Conservation (phyloP, 2,113 vertebrate genomes). For the Spheniscus mendiculus region DNA sequence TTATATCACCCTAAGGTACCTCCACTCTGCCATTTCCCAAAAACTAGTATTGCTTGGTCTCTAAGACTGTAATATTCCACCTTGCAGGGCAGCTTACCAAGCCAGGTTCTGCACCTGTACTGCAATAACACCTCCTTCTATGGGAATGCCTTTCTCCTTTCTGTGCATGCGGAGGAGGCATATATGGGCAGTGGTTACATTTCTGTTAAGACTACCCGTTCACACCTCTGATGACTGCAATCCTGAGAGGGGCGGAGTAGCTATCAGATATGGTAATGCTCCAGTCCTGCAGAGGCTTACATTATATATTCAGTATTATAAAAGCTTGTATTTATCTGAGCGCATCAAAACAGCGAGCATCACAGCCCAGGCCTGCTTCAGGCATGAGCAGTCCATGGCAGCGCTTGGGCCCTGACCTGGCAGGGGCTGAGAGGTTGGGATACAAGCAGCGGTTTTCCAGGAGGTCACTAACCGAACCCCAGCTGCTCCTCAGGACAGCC, state of each 20-base stretch:
- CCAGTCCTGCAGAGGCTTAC: neutral
- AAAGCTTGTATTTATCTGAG: neutral
- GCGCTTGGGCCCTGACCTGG: fast-evolving
- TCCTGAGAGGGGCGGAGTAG: fast-evolving
- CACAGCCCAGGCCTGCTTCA: neutral
- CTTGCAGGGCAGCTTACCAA: neutral
- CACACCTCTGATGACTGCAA: neutral
- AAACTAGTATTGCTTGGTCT: neutral
- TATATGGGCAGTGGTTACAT: fast-evolving
- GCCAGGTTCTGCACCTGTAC: fast-evolving
- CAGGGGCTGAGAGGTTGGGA: neutral
- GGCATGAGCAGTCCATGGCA: fast-evolving
- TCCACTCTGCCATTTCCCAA: neutral
- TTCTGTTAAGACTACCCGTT: neutral
- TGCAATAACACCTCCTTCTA: neutral
- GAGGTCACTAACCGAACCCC: neutral
- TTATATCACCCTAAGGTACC: neutral
- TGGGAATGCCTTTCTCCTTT: neutral
- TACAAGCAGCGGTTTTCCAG: neutral
- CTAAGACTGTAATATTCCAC: neutral
- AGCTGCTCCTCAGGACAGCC: neutral
- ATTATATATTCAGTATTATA: neutral
- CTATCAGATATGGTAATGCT: fast-evolving
- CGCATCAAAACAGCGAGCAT: fast-evolving
- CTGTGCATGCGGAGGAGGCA: neutral